phyloP scores from a whole-genome alignment of 2,797 vertebrate genomes.

The Tinamus major region DNA sequence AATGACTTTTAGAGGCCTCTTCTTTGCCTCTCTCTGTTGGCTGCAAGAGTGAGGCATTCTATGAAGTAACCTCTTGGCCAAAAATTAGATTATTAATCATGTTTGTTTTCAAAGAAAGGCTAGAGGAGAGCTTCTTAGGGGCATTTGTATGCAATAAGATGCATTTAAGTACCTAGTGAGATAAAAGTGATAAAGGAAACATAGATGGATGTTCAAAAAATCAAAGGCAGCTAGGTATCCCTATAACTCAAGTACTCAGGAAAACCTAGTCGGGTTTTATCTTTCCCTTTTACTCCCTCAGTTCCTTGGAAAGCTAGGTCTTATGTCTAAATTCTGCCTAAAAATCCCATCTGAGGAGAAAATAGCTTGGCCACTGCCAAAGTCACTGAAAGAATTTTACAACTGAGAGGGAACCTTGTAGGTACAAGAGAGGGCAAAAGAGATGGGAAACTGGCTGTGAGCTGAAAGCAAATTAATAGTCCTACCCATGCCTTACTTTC shows the following conservation, averaged over 20 bases:
- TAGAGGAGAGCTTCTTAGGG: not conserved
- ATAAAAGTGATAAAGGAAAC: not conserved
- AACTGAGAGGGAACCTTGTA: not conserved
- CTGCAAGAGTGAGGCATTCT: not conserved
- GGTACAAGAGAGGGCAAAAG: not conserved
- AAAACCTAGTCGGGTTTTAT: not conserved
- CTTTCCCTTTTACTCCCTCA: not conserved
- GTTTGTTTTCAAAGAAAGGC: not conserved
- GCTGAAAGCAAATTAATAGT: not conserved
- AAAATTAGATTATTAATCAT: not conserved
- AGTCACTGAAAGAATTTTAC: not conserved
- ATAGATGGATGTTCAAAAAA: not conserved
- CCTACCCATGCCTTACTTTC: conserved; percentile 5
- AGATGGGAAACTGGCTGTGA: not conserved
- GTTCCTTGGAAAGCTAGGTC: not conserved
- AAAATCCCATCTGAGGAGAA: not conserved
- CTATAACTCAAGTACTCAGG: not conserved
- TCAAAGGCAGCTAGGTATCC: not conserved
- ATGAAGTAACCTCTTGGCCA: not conserved
- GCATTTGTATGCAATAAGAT: not conserved
- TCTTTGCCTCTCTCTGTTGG: not conserved
- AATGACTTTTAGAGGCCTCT: not conserved
- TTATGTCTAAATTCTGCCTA: not conserved
- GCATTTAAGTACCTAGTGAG: not conserved
- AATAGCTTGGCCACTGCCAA: not conserved